These are phyloP conservation scores for Notechis scutatus DNA, from an alignment of 2,113 vertebrate species.

Conservation along the genomic window DNA sequence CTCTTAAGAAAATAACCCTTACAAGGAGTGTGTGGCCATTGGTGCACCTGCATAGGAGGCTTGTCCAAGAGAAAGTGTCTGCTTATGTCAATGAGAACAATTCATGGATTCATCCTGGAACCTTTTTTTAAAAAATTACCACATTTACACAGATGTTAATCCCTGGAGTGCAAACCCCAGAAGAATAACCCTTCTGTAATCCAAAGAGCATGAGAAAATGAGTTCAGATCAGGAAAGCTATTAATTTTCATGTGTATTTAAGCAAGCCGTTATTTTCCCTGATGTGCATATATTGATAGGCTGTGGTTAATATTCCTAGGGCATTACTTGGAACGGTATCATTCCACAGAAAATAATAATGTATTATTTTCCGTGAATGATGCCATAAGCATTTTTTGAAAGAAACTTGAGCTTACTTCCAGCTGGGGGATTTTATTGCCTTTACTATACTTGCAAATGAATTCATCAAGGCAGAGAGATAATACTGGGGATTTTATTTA, in stretches of 20 bases:
- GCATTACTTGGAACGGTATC: slow-evolving; percentile 32
- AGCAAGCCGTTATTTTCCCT: slow-evolving; percentile 55
- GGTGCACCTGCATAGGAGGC: slow-evolving; percentile 78
- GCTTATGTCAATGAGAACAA: slow-evolving; percentile 73
- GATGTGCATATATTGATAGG: slow-evolving; percentile 27
- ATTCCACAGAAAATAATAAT: slow-evolving; percentile 33
- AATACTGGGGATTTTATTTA: slow-evolving; percentile 34
- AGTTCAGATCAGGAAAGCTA: slow-evolving; percentile 71
- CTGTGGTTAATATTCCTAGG: slow-evolving; percentile 56
- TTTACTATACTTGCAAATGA: slow-evolving; percentile 50
- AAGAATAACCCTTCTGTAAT: slow-evolving; percentile 70
- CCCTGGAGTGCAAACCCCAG: slow-evolving; percentile 69
- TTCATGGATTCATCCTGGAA: slow-evolving; percentile 72
- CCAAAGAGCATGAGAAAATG: slow-evolving; percentile 72
- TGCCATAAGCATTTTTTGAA: slow-evolving; percentile 54
- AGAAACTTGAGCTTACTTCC: slow-evolving; percentile 52
- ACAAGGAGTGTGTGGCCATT: slow-evolving; percentile 81
- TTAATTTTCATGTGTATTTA: slow-evolving; percentile 66
- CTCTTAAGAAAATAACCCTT: slow-evolving; percentile 85
- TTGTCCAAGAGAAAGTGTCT: slow-evolving; percentile 74
- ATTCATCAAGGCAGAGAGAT: slow-evolving; percentile 54
- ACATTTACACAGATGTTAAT: slow-evolving; percentile 78
- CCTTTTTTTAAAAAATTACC: slow-evolving; percentile 62
- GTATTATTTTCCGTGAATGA: slow-evolving; percentile 52
- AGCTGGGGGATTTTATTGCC: slow-evolving; percentile 61